Conservation (phyloP, 2,797 vertebrate genomes). For the Sebastes goodei region DNA sequence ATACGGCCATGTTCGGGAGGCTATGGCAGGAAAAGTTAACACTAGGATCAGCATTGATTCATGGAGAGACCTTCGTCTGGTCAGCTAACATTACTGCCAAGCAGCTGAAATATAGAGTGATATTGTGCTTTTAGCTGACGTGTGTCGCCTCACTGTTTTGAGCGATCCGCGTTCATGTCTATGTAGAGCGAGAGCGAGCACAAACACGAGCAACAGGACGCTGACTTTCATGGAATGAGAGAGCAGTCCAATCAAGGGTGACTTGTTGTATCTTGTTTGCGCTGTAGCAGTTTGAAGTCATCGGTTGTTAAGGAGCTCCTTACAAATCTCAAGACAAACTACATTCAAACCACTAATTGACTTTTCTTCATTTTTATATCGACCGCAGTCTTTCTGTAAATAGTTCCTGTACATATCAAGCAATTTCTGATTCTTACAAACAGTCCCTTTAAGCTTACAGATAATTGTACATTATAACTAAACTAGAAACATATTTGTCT, state of each 20-base stretch:
- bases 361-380: slow-evolving; percentile 49
- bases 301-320: slow-evolving; percentile 34
- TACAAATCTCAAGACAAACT: slow-evolving; percentile 13
- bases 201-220: too few species aligned
- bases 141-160: too few species aligned
- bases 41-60: too few species aligned
- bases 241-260: slow-evolving; percentile 12
- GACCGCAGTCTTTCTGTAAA: slow-evolving; percentile 62
- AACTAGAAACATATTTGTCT: not conserved
- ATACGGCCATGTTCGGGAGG: too few species aligned
- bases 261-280: slow-evolving; percentile 1
- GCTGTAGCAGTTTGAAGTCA: slow-evolving; percentile 57
- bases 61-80: too few species aligned
- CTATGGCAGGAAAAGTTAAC: too few species aligned
- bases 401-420: slow-evolving; percentile 55
- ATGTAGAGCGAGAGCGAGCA: too few species aligned
- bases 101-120: too few species aligned
- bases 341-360: slow-evolving; percentile 58
- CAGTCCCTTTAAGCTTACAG: not conserved
- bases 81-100: too few species aligned
- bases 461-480: not conserved
- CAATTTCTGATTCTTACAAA: too few species aligned
- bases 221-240: not conserved
- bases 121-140: too few species aligned
- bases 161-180: too few species aligned